Evolutionary conservation across 2,797 vertebrate genomes (phyloP), one percentile per base, ranked within the genome.

Genomic region (Gallinago stenura): DNA sequence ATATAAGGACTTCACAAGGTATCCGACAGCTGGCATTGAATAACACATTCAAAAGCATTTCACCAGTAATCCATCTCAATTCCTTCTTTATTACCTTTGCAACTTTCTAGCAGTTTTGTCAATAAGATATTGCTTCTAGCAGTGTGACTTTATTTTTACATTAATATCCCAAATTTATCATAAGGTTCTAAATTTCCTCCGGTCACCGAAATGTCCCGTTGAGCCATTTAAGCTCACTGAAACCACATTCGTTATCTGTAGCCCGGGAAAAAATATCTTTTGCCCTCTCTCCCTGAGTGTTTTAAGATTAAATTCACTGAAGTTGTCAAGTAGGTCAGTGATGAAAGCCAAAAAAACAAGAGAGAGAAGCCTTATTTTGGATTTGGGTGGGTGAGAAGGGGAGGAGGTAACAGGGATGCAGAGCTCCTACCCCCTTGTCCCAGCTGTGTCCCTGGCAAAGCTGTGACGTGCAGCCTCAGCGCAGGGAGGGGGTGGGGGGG

Each of bases 121-220:
- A 95, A 90, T 90, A 95, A 86, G 87, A 78, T 93, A 75, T 28
- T 91, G 87, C 94, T 95, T 81, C 84, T 82, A 88, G 95, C 87
- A 65, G 69, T 51, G 39, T 48, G 9, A 51, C 70, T 92, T 92
- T 93, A 93, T 94, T 94, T 93, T 95, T 89, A 79, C 58, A 61
- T 94, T 93, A 91, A 95, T 95, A 90, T 71, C 95, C 37, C 45
- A 94, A 95, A 93, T 96, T 95, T 91, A 86, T 97, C 90, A 81
- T 81, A 35, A 89, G 50, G 85, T 78, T 93, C 85, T 94, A 62
- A 82, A 93, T 95, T 84, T 95, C 78, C 91, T 86, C 45, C 6
- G 77, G 94, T 86, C 91, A 91, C 93, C 76, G 50, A 33, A 77
- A 72, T 71, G 69, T 81, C 90, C 93, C 58, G 2, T 35, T 64